Conservation (phyloP, 2,797 vertebrate genomes). For the Calcarius lapponicus region DNA sequence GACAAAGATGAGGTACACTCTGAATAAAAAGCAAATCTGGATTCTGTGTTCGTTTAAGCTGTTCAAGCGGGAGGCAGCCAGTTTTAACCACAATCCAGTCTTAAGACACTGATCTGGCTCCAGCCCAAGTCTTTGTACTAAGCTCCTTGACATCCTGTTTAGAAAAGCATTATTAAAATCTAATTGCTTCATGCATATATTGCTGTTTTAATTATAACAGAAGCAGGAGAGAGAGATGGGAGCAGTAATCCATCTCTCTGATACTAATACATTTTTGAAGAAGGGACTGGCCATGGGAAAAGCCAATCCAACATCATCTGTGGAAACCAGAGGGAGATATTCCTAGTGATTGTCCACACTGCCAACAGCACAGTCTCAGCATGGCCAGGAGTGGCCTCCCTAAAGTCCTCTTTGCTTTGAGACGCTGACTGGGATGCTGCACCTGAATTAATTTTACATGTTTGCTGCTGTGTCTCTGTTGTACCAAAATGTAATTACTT, state of each 20-base stretch:
- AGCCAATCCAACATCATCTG: not conserved
- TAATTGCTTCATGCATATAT: conserved; percentile 30
- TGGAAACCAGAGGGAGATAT: not conserved
- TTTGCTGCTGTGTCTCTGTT: not conserved
- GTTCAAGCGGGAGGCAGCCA: not conserved
- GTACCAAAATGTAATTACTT: conserved; percentile 51
- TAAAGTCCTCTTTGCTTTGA: not conserved
- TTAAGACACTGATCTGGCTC: conserved; percentile 16
- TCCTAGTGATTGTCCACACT: not conserved
- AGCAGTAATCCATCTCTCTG: conserved; percentile 8
- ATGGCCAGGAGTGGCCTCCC: not conserved
- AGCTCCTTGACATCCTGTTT: conserved; percentile 52
- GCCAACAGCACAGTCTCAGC: not conserved
- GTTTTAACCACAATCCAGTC: conserved; percentile 7
- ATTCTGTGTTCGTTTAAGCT: not conserved
- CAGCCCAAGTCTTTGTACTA: conserved; percentile 14
- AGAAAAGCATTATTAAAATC: conserved; percentile 56
- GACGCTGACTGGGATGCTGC: not conserved
- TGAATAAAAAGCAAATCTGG: not conserved
- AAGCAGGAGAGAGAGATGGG: not conserved
- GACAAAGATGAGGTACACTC: not conserved
- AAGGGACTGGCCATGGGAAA: not conserved
- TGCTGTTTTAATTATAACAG: conserved; percentile 50
- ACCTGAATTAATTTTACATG: conserved; percentile 33
- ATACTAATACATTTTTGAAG: not conserved